These are phyloP conservation scores for Pygocentrus nattereri DNA, from an alignment of 2,797 vertebrate species.

Conservation along the genomic window DNA sequence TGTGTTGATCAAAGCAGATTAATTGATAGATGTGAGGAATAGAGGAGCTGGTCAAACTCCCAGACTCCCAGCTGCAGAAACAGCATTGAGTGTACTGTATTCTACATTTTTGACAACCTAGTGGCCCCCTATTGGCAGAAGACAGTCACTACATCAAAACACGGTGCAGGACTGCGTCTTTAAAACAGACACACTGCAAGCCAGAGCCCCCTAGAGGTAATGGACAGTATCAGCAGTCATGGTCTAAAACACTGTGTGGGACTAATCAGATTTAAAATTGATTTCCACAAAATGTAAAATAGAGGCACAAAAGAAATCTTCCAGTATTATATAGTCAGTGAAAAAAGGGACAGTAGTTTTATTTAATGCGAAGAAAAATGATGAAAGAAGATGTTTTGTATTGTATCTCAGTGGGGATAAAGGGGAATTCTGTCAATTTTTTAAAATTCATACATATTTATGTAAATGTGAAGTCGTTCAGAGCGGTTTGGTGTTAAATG, in stretches of 20 bases:
- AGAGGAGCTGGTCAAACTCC: not conserved
- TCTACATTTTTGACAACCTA: not conserved
- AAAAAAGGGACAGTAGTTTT: too few species aligned
- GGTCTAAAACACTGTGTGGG: not conserved
- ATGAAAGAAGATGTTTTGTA: too few species aligned
- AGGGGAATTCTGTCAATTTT: too few species aligned
- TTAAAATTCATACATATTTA: too few species aligned
- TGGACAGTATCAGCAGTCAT: not conserved
- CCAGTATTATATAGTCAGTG: too few species aligned
- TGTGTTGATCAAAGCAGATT: not conserved
- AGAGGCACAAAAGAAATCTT: too few species aligned
- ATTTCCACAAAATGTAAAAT: not conserved
- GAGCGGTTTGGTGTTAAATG: too few species aligned
- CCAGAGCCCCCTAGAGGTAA: not conserved
- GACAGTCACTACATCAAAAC: not conserved
- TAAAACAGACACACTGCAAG: not conserved
- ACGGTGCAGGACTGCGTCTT: not conserved
- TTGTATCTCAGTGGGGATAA: too few species aligned
- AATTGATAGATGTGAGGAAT: not conserved
- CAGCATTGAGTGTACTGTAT: conserved; percentile 7
- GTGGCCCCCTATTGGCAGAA: not conserved
- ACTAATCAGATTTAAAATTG: not conserved
- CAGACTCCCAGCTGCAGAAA: not conserved
- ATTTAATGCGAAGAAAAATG: too few species aligned
- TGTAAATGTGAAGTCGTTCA: too few species aligned